phyloP scores from a whole-genome alignment of 2,888 invertebrate genomes.

The Buathra laborator region DNA sequence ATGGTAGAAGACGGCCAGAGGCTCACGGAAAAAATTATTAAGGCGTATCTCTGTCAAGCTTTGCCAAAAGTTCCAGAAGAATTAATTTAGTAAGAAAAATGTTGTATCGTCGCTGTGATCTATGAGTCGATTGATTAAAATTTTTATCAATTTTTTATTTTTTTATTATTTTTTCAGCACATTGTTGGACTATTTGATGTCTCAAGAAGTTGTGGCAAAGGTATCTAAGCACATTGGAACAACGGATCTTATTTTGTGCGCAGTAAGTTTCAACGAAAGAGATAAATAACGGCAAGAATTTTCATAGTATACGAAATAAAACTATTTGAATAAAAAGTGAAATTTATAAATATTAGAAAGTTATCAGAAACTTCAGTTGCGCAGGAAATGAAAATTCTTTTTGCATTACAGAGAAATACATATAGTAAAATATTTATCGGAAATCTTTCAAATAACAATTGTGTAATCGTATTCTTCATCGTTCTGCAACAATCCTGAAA shows the following conservation, averaged over 20 bases:
- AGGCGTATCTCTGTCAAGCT: conserved; percentile 89
- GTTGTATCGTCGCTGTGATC: background rate
- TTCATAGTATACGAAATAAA: background rate
- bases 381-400: no score
- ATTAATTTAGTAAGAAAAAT: conserved; percentile 87
- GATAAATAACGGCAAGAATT: background rate
- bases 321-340: background rate
- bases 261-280: conserved; percentile 87
- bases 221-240: conserved; percentile 92
- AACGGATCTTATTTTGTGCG: conserved; percentile 92
- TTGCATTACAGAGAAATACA: background rate
- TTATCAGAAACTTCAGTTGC: no score
- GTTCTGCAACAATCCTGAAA: no score
- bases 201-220: conserved; percentile 89
- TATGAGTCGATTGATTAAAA: background rate
- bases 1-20: conserved; percentile 90
- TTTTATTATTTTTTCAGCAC: conserved; percentile 83
- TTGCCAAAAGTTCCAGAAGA: conserved; percentile 92
- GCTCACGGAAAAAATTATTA: conserved; percentile 89
- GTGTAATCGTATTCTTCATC: no score
- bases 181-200: conserved; percentile 89
- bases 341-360: no score
- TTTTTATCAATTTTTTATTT: conserved; percentile 20
- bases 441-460: no score
- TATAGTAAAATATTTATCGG: no score